A percentile compares a stretch with the other conserved stretches of the same genome.
phyloP scores from a whole-genome alignment of 2,797 vertebrate species.

The Clarias fuscus region DNA sequence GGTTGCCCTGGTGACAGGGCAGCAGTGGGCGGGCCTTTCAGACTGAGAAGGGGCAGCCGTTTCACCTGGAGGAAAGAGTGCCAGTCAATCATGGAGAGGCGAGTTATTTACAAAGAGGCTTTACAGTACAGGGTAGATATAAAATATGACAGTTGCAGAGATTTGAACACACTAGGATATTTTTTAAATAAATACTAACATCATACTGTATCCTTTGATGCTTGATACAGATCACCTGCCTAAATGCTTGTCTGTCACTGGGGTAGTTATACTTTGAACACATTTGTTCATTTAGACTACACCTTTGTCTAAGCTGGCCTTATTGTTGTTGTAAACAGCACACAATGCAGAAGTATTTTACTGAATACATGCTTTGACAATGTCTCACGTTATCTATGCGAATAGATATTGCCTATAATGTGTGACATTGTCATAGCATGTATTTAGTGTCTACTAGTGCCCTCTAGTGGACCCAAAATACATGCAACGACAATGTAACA shows the following conservation, averaged over 20 bases:
- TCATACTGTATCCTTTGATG: background rate
- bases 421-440: no score
- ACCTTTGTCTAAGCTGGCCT: background rate
- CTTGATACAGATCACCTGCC: background rate
- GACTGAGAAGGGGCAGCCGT: slow-evolving; percentile 79
- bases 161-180: background rate
- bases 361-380: background rate
- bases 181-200: background rate
- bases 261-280: background rate
- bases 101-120: slow-evolving; percentile 33
- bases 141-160: background rate
- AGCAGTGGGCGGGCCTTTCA: slow-evolving; percentile 71
- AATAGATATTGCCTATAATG: no score
- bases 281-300: background rate
- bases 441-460: no score
- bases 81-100: slow-evolving; percentile 85
- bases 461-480: background rate
- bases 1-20: slow-evolving; percentile 71
- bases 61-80: slow-evolving; percentile 87
- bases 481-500: background rate
- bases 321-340: background rate
- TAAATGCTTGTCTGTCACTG: background rate
- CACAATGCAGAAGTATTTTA: background rate
- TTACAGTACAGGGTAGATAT: background rate
- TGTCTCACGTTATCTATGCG: no score